phyloP scores from a whole-genome alignment of 1,140 invertebrate species.

The Drosophila carrolli region DNA sequence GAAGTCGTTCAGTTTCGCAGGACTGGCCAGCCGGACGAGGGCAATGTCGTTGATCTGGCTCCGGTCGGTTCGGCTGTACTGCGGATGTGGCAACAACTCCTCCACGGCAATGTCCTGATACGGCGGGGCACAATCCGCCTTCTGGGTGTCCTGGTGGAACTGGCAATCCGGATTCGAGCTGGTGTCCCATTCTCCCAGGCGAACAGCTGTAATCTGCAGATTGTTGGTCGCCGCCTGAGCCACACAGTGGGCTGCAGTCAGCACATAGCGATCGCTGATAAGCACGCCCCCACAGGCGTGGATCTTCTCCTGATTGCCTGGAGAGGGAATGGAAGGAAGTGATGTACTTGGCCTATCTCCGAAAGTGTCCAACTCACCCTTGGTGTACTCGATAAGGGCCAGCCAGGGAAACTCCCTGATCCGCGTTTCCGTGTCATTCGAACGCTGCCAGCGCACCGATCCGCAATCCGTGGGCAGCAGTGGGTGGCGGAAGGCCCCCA shows the following conservation, averaged over 20 bases:
- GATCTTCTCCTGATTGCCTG: conserved; percentile 52
- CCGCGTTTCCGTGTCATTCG: conserved; percentile 86
- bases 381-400: conserved; percentile 85
- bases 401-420: conserved; percentile 90
- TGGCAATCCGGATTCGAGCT: conserved; percentile 74
- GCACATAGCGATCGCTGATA: conserved; percentile 85
- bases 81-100: conserved; percentile 87
- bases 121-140: conserved; percentile 85
- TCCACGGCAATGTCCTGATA: conserved; percentile 87
- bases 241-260: conserved; percentile 87
- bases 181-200: conserved; percentile 82
- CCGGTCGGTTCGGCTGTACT: conserved; percentile 85
- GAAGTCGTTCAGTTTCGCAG: conserved; percentile 84
- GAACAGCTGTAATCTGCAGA: conserved; percentile 83
- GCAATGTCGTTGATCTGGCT: conserved; percentile 89
- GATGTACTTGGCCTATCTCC: not conserved
- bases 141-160: conserved; percentile 7
- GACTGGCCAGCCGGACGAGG: conserved; percentile 88
- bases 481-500: conserved; percentile 42
- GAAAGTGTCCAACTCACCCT: conserved; percentile 39
- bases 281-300: conserved; percentile 87
- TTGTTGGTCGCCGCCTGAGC: conserved; percentile 76
- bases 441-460: conserved; percentile 85
- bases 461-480: conserved; percentile 68
- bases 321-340: not conserved